Evolutionary conservation across 2,113 vertebrate genomes (phyloP).

Genomic region (Craseonycteris thonglongyai): DNA sequence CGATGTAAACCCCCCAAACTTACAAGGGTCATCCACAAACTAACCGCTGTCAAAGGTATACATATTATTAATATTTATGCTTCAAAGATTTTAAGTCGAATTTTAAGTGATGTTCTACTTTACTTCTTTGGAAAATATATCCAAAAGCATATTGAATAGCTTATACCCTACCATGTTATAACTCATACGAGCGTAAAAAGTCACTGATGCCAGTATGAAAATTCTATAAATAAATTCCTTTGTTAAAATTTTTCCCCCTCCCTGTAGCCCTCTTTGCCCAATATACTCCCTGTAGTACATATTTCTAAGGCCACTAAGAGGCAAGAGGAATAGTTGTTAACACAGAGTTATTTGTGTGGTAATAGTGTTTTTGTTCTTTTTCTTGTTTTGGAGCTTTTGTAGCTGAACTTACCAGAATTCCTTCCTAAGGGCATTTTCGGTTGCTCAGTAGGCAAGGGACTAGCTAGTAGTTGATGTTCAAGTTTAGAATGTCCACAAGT

Average conservation of each 20-base stretch:
- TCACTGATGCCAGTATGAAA: conserved; percentile 11
- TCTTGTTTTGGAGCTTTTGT: conserved; percentile 3
- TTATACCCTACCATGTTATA: background rate
- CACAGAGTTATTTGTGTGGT: background rate
- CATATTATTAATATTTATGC: conserved; percentile 35
- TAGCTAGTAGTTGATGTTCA: background rate
- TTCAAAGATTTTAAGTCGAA: background rate
- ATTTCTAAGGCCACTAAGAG: background rate
- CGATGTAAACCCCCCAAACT: background rate
- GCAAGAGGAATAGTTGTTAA: background rate
- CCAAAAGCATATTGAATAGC: background rate
- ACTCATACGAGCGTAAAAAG: background rate
- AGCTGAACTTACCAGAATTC: background rate
- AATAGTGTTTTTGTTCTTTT: background rate
- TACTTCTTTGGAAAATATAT: background rate
- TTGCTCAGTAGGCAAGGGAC: background rate
- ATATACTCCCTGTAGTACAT: background rate
- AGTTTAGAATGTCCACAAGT: conserved; percentile 33
- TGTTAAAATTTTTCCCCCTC: background rate
- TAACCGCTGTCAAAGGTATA: background rate
- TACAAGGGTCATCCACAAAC: background rate
- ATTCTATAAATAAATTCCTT: background rate
- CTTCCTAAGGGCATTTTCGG: background rate
- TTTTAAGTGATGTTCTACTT: conserved; percentile 51
- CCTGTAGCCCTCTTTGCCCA: background rate